A percentile compares a stretch with the other conserved stretches of the same genome.
These are phyloP conservation scores for Dinocampus coccinellae DNA, from an alignment of 2,888 invertebrate genomes.

Conservation along the genomic window DNA sequence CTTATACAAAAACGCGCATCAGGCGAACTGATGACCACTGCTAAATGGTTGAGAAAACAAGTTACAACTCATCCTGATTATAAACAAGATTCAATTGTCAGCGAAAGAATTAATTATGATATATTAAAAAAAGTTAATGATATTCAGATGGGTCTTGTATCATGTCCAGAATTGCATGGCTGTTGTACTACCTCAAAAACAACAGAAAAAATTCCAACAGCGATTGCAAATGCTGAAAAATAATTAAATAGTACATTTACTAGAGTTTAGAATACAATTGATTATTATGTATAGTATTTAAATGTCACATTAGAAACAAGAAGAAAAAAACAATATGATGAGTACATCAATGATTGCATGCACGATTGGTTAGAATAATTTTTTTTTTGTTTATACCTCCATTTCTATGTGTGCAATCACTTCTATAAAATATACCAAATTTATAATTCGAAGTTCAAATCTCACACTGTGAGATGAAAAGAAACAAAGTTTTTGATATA, in stretches of 20 bases:
- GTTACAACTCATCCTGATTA: constrained; percentile 90
- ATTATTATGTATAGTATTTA: neutral
- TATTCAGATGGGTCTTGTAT: constrained; percentile 79
- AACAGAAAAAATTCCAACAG: constrained; percentile 86
- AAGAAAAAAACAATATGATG: neutral
- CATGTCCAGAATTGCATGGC: constrained; percentile 84
- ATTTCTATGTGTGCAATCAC: neutral
- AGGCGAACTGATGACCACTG: constrained; percentile 93
- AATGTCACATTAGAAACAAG: neutral
- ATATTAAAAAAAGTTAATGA: constrained; percentile 81
- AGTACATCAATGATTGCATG: neutral
- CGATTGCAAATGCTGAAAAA: constrained; percentile 74
- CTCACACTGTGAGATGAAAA: neutral
- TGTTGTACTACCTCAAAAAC: constrained; percentile 83
- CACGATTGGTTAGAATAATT: neutral
- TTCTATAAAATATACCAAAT: neutral
- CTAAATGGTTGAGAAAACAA: constrained; percentile 94
- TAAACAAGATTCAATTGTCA: constrained; percentile 90
- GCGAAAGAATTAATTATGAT: constrained; percentile 92
- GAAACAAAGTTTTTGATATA: neutral
- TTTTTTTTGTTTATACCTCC: neutral
- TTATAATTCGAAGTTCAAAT: neutral
- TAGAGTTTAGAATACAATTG: neutral
- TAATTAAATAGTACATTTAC: neutral
- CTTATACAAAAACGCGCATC: constrained; percentile 89